Evolutionary conservation across 2,797 vertebrate species (phyloP), one percentile per base, ranked within the genome.

Genomic region (Leptoclinus maculatus): DNA sequence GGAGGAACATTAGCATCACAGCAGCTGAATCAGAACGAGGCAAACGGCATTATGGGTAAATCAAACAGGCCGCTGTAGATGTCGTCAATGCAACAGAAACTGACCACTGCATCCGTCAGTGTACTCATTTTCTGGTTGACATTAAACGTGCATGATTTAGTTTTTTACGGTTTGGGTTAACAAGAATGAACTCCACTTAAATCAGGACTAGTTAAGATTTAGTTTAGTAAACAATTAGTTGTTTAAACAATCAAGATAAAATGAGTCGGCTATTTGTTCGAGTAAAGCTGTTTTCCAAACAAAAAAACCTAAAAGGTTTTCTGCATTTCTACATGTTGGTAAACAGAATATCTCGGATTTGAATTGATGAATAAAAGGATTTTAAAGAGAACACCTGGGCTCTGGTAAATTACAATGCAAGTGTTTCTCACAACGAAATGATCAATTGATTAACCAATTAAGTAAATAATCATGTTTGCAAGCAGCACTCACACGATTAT

Each of bases 31-130:
- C 25, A 53, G 25, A 68, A 62, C 16, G 19, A 49, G 29, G 77
- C 19, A 47, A 60, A 51, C 34, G 36, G 56, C 57, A 16, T 66
- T 11, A 27, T 25, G 62, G 63, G 51, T 69, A n/a, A 71, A 81
- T 68, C 51, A 57, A 71, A 78, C 36, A 16, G 45, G 17, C 27
- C 36, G 57, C 70, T 21, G 60, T 10, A 10, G 36, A 71, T 51
- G 11, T 34, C 19, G 23, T 36, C 34, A 36, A 72, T 54, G 10
- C 45, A 25, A 51, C 45, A 58, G 10, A 64, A 34, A 25, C 25
- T 29, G 34, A n/a, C 3, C 27, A 13, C 27, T n/a, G 34, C 39
- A n/a, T 5, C 70, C 39, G 53, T 2, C 25, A 23, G 25, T 4
- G 2, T 10, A 21, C 5, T 43, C 29, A 7, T 29, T 5, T 3